phyloP scores from a whole-genome alignment of 2,113 vertebrate genomes.

The Cathartes aura region DNA sequence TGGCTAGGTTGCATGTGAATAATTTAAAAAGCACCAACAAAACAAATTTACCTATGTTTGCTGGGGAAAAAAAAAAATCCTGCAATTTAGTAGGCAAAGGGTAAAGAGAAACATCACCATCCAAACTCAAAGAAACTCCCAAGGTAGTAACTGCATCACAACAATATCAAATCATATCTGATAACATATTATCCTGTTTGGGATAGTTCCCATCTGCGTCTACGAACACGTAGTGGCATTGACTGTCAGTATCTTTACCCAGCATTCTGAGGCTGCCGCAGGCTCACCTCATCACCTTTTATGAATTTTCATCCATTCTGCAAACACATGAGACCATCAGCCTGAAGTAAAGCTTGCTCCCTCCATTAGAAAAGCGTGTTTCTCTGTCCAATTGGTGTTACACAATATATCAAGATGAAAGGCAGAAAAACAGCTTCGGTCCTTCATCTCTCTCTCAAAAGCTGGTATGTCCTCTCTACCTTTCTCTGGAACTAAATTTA shows the following conservation, averaged over 20 bases:
- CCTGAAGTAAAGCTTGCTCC: slow-evolving; percentile 27
- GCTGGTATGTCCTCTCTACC: neutral
- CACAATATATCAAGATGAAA: slow-evolving; percentile 34
- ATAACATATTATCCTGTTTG: neutral
- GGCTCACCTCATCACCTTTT: neutral
- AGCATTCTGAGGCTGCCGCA: neutral
- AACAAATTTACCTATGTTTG: neutral
- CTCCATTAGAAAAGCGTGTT: neutral
- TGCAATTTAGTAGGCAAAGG: neutral
- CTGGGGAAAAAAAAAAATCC: neutral
- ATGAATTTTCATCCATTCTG: slow-evolving; percentile 29
- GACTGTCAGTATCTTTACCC: neutral
- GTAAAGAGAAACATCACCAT: neutral
- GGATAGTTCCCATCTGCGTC: neutral
- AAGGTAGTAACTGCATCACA: neutral
- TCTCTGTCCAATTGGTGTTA: neutral
- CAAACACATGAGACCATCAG: neutral
- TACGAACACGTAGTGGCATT: rapidly evolving
- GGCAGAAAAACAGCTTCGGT: neutral
- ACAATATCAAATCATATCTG: neutral
- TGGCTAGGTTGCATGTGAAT: neutral
- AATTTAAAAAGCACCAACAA: neutral
- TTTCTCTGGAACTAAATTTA: neutral
- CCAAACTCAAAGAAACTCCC: neutral
- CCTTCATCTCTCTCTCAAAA: neutral